Evolutionary conservation across 1,140 invertebrate genomes (phyloP), one percentile per base, ranked within the genome.

Genomic region (Pteromalus puparum): DNA sequence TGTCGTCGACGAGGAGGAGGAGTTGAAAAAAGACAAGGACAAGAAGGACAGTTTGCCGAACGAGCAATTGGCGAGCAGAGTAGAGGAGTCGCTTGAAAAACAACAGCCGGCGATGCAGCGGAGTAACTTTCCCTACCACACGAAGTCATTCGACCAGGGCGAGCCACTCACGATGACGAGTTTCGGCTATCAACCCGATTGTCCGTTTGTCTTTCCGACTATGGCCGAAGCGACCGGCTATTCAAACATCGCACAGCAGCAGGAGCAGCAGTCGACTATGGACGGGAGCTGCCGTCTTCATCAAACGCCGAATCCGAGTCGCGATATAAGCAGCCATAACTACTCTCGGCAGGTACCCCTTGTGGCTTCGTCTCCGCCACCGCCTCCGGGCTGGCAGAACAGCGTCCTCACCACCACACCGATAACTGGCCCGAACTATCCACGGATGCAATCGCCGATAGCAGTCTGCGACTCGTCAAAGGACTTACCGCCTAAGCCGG

Each of bases 1-100:
- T 38, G 95, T 96, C 1, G 96, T 97, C 1, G 95, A 95, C 1
- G 96, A 97, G 87, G 96, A 97, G 88, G 95, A 94, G 2, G 92
- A 93, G 28, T 67, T 87, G n/a, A 90, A 88, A 38, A 91, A 89
- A 34, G 87, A 90, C 4, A 90, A 87, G 75, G 89, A 91, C 78
- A 48, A 38, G 89, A 87, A 48, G 87, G 75, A 83, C 4, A 24
- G 42, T 10, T 0, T 1, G 28, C 10, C 81, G 2, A 46, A 1
- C 9, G 26, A 38, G 21, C 28, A 68, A 38, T 42, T 2, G 26
- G 10, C 26, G 12, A 61, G 10, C 2, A 21, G n/a, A 18, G 21
- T 7, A 12, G 61, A 82, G 1, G 12, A 9, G 15, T 1, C 9
- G 2, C 53, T 28, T 7, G 38, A 61, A 38, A 2, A 30, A 0